These are phyloP conservation scores for Sericinus montela DNA, from an alignment of 2,888 invertebrate genomes.

Conservation along the genomic window DNA sequence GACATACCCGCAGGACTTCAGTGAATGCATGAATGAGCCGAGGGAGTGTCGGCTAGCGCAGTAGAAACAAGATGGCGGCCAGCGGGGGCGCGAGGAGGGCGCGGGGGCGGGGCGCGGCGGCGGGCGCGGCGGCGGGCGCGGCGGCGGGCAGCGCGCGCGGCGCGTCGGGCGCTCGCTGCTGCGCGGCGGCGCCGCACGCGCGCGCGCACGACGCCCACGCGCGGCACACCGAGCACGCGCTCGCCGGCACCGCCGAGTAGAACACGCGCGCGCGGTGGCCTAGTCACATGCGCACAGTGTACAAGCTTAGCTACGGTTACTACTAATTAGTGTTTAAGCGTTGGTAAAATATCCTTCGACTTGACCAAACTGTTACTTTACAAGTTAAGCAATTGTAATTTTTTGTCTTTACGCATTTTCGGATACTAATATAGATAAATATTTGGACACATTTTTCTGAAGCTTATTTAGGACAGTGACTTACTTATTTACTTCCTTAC, in stretches of 20 bases:
- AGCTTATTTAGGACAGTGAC: no score
- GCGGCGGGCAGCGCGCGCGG: constrained; percentile 20
- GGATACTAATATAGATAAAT: no score
- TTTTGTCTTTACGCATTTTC: no score
- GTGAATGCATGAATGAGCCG: no score
- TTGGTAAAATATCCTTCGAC: no score
- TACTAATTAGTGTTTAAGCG: no score
- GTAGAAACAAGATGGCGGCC: neutral
- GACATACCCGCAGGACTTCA: no score
- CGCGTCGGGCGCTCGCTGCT: constrained; percentile 33
- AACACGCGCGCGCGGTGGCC: constrained; percentile 91
- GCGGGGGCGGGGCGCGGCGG: neutral
- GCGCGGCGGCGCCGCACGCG: constrained; percentile 54
- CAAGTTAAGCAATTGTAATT: no score
- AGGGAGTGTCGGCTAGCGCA: neutral
- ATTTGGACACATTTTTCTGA: no score
- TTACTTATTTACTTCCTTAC: no score
- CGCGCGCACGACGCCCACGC: constrained; percentile 61
- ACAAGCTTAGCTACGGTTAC: neutral
- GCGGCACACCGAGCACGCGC: constrained; percentile 91
- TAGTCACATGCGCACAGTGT: constrained; percentile 40
- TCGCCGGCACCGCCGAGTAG: constrained; percentile 84
- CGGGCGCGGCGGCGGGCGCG: constrained; percentile 10
- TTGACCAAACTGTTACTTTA: no score
- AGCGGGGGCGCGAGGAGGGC: constrained; percentile 10